phyloP scores from a whole-genome alignment of 2,888 invertebrate genomes.

The Seira sanloemensis region DNA sequence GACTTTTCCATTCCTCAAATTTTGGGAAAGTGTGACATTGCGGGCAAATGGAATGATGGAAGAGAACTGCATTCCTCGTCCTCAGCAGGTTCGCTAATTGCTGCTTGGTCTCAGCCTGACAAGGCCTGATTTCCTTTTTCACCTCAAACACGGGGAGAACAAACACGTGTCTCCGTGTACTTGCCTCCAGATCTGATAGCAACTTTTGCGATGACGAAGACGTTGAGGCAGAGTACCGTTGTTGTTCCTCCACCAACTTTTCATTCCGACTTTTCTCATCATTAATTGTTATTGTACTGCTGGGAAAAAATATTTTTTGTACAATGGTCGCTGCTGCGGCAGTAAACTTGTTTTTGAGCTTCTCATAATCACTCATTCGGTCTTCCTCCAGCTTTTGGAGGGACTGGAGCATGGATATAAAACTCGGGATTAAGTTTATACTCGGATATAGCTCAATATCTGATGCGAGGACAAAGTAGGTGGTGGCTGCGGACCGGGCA shows the following conservation, averaged over 20 bases:
- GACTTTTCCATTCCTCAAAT: conserved; percentile 48
- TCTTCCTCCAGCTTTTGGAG: conserved; percentile 32
- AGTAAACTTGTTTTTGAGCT: conserved; percentile 24
- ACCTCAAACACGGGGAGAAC: conserved; percentile 92
- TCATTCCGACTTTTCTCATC: not conserved
- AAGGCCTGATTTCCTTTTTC: conserved; percentile 77
- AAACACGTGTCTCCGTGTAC: conserved; percentile 79
- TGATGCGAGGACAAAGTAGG: conserved; percentile 89
- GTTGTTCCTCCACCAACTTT: not conserved
- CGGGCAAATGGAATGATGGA: conserved; percentile 92
- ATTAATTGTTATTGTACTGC: conserved; percentile 6
- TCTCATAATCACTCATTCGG: conserved; percentile 11
- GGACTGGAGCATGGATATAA: conserved; percentile 85
- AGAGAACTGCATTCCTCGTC: conserved; percentile 88
- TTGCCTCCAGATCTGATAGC: not conserved
- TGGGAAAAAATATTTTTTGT: conserved; percentile 25
- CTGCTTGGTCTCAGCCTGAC: conserved; percentile 84
- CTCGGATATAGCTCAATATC: conserved; percentile 95
- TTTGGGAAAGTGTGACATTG: conserved; percentile 83
- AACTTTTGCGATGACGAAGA: not conserved
- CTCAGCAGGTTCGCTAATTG: conserved; percentile 82
- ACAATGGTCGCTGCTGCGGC: conserved; percentile 35
- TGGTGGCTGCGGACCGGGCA: conserved; percentile 88
- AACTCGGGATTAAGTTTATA: conserved; percentile 86
- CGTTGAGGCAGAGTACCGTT: not conserved